Evolutionary conservation across 53 echinoderm and acorn worm genomes (phyloP).

Genomic region (Glandiceps talaboti): DNA sequence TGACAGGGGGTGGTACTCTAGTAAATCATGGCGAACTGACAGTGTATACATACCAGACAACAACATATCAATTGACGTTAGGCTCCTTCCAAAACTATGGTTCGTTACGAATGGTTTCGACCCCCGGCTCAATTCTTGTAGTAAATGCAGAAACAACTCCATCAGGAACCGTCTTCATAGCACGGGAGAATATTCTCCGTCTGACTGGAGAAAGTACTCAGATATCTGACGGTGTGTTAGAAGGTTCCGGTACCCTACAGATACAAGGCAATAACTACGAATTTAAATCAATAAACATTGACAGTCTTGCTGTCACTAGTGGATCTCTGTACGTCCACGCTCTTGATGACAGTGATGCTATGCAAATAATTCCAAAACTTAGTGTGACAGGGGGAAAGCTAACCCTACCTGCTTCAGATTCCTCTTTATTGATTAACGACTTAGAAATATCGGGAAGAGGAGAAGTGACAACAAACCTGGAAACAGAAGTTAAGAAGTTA

Average conservation of each 20-base stretch:
- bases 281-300: neutral
- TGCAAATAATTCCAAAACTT: neutral
- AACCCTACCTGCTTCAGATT: neutral
- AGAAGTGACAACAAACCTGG: neutral
- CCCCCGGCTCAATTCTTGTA: neutral
- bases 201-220: neutral
- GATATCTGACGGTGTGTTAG: neutral
- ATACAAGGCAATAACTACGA: neutral
- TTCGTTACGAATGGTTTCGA: neutral
- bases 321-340: neutral
- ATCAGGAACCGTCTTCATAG: neutral
- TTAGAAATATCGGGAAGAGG: neutral
- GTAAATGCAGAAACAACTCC: neutral
- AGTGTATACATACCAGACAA: neutral
- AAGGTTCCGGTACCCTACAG: neutral
- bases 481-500: neutral
- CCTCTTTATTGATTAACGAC: neutral
- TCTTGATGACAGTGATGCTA: neutral
- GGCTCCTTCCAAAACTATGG: neutral
- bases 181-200: neutral
- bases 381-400: neutral
- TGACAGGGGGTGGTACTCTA: neutral
- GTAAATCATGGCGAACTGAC: neutral
- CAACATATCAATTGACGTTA: neutral
- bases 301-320: neutral